Conservation (phyloP, 2,113 vertebrate genomes). For the Oncorhynchus masou region DNA sequence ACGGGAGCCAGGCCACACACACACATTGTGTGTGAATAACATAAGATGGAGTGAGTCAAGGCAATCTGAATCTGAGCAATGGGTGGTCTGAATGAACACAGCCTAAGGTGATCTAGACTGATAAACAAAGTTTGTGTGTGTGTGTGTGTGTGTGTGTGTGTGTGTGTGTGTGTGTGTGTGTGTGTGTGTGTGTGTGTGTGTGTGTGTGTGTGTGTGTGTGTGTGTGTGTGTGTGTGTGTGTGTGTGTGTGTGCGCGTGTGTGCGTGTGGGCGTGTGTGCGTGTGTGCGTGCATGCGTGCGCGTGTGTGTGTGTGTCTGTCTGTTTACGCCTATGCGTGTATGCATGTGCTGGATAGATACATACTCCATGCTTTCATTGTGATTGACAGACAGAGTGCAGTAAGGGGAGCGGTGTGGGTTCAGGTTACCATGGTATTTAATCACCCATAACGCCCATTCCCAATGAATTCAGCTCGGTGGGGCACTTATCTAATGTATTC, state of each 20-base stretch:
- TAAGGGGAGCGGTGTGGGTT: slow-evolving; percentile 40
- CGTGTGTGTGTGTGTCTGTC: slow-evolving; percentile 11
- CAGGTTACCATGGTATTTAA: slow-evolving; percentile 64
- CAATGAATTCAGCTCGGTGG: slow-evolving; percentile 22
- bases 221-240: slow-evolving; percentile 14
- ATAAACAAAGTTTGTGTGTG: background rate
- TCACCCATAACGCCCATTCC: slow-evolving; percentile 50
- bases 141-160: slow-evolving; percentile 14
- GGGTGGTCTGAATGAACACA: background rate
- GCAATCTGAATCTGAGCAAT: background rate
- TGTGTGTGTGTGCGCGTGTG: slow-evolving; percentile 14
- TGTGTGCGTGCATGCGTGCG: slow-evolving; percentile 11
- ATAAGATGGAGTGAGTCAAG: slow-evolving; percentile 14
- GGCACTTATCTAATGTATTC: slow-evolving; percentile 37
- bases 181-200: slow-evolving; percentile 15
- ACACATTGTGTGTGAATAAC: slow-evolving; percentile 15
- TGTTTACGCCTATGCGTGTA: slow-evolving; percentile 9
- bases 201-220: slow-evolving; percentile 20
- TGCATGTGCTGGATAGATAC: slow-evolving; percentile 21
- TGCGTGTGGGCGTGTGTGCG: background rate
- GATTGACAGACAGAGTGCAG: slow-evolving; percentile 30
- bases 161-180: slow-evolving; percentile 15
- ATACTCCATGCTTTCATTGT: slow-evolving; percentile 34
- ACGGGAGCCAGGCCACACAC: slow-evolving; percentile 13
- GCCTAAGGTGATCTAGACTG: background rate